Base-by-base conservation (phyloP, 2,888 invertebrate genomes). In the Aphidius colemani region DNA sequence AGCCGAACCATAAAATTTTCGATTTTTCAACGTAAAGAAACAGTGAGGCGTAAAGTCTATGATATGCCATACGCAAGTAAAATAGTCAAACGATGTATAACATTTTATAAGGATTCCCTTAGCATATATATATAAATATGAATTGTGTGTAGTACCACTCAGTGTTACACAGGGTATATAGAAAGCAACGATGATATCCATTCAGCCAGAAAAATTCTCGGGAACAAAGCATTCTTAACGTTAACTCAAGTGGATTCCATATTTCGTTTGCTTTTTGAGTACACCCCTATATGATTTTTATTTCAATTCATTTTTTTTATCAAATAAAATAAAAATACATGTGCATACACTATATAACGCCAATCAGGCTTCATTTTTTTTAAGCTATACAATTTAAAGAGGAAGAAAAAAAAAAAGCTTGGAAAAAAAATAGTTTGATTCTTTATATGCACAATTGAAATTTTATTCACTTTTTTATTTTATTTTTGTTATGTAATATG, bases 211-310 rank as follows among this genome's bases (percentile, higher is more conserved):
- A 60, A 64, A 41, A 44, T 41, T n/a, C 13, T 40, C 5, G 43
- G 41, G 46, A 58, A 60, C 57, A 64, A 57, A 60, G 60, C 56
- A 64, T 64, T 57, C 60, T 56, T 46, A 39, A 40, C 18, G 57
- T 50, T 50, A 60, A 60, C 55, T 64, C 60, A 39, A 51, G 64
- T 50, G 50, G n/a, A 56, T 56, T 56, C 9, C 41, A 57, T 57
- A 57, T 57, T 60, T 41, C 46, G 10, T 45, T 53, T 53, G 51
- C 53, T 53, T 39, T 53, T 43, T 10, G 7, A 59, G n/a, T 30
- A n/a, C 39, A 39, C 30, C 40, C 13, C 40, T 43, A 7, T 40
- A 8, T 45, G 53, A 45, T 13, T 30, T 10, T 30, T 30, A 0
- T 30, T 30, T 30, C 3, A 5, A 30, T 30, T 30, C 2, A 18